phyloP scores from a whole-genome alignment of 2,888 invertebrate genomes.

The Ophioninae sp. region DNA sequence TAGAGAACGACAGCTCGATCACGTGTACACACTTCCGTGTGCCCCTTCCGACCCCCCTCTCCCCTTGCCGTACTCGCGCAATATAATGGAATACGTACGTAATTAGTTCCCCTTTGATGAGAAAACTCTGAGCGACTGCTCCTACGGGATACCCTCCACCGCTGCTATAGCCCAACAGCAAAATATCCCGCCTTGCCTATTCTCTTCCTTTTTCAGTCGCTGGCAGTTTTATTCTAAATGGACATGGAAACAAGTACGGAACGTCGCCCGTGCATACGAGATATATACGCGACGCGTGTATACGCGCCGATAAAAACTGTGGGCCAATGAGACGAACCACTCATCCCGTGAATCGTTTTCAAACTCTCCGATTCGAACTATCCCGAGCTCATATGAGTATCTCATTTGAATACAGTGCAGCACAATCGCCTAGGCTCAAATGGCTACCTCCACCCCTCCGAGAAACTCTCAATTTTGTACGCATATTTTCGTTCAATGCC shows the following conservation, averaged over 20 bases:
- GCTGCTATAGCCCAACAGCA: constrained; percentile 30
- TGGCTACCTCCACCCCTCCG: too few relatives aligned
- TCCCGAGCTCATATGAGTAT: constrained; percentile 11
- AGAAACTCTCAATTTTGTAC: too few relatives aligned
- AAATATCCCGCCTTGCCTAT: constrained; percentile 53
- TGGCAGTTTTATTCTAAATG: constrained; percentile 55
- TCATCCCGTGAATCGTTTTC: constrained; percentile 34
- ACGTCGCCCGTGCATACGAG: constrained; percentile 13
- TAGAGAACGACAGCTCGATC: constrained; percentile 54
- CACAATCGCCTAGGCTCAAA: too few relatives aligned
- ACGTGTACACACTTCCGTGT: constrained; percentile 58
- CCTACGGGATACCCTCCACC: constrained; percentile 55
- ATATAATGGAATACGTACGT: constrained; percentile 66
- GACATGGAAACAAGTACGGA: constrained; percentile 47
- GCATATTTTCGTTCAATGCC: too few relatives aligned
- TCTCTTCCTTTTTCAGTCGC: constrained; percentile 60
- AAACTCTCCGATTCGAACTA: background rate
- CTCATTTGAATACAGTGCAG: constrained; percentile 19
- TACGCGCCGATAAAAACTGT: constrained; percentile 32
- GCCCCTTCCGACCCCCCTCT: constrained; percentile 34
- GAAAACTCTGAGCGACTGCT: constrained; percentile 66
- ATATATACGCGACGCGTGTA: constrained; percentile 25
- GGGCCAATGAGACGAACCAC: constrained; percentile 49
- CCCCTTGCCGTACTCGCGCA: constrained; percentile 22
- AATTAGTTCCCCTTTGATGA: constrained; percentile 71